Conservation (phyloP, 2,888 invertebrate species). For the Agrochola macilenta region DNA sequence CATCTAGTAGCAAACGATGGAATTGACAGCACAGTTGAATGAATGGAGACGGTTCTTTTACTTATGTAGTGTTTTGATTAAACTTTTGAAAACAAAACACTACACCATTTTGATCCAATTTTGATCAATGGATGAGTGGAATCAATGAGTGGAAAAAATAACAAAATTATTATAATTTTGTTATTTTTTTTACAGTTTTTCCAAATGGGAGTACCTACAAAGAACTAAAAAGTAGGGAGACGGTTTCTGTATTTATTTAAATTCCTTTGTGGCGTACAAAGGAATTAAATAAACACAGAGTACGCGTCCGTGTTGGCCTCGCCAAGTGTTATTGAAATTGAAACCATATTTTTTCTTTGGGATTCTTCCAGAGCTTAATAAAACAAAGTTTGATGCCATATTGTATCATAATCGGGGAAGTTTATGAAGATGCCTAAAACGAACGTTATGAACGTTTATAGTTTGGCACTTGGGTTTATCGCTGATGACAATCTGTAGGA, state of each 20-base stretch:
- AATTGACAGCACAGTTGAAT: slow-evolving; percentile 6
- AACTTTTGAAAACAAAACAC: not conserved
- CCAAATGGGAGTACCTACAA: not conserved
- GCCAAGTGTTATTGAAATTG: not conserved
- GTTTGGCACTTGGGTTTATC: slow-evolving; percentile 15
- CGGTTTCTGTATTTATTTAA: not conserved
- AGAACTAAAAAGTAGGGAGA: not conserved
- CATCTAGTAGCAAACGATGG: slow-evolving; percentile 40
- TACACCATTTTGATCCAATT: not conserved
- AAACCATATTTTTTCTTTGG: not conserved
- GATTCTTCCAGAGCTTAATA: slow-evolving; percentile 7
- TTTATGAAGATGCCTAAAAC: slow-evolving; percentile 25
- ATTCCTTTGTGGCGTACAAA: not conserved
- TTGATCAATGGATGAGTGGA: not conserved
- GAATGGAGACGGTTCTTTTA: not conserved
- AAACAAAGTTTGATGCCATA: slow-evolving; percentile 10
- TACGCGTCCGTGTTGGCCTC: not conserved
- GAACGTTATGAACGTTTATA: slow-evolving; percentile 4
- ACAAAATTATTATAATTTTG: too few species aligned
- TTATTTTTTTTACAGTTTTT: not conserved
- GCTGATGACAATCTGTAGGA: slow-evolving; percentile 3
- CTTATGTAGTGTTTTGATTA: not conserved
- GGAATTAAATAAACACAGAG: not conserved
- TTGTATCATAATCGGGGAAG: slow-evolving; percentile 14
- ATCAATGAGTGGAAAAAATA: too few species aligned